Base-by-base conservation (phyloP, 1,140 invertebrate genomes). In the Drosophila ficusphila region DNA sequence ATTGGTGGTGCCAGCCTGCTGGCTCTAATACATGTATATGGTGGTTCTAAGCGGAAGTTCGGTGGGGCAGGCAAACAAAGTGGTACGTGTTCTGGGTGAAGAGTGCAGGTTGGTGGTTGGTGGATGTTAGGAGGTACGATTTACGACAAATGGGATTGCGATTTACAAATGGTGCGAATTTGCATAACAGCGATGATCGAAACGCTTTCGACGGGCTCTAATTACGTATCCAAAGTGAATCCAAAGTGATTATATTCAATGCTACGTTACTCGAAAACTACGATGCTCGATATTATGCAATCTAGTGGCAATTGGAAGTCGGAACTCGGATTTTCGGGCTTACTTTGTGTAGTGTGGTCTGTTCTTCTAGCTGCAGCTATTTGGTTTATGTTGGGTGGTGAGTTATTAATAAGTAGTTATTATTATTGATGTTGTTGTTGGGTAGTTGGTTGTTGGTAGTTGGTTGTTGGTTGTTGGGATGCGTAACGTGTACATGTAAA, bases 321-420 rank as follows among this genome's bases (percentile, higher is more conserved):
- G 64, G 64, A 54, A 70, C 74, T 71, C 16, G 67, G 76, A 78
- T 56, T 49, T 27, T 72, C 41, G 56, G 72, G 76, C 89, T 90
- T 90, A 90, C 89, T 90, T 90, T 90, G 90, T 90, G 89, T 89
- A 90, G 73, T 90, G 89, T 90, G 89, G 89, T 90, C 76, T 90
- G 89, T 90, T 90, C 89, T 79, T 90, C 89, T 90, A 90, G 89
- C 89, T 90, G 89, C 89, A 90, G 72, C 89, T 90, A 90, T 83
- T 73, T 83, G 77, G 76, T 81, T 88, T 81, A 60, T 76, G 56
- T 76, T 70, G 46, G 47, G 61, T 72, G 54, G 76, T 77, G n/a
- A 65, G 79, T 83, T 51, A 64, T 70, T 72, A 67, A n/a, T n/a
- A n/a, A n/a, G n/a, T n/a, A n/a, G n/a, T 77, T 51, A 56, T 77